phyloP scores from a whole-genome alignment of 2,113 vertebrate species.

The Hippolais icterina region DNA sequence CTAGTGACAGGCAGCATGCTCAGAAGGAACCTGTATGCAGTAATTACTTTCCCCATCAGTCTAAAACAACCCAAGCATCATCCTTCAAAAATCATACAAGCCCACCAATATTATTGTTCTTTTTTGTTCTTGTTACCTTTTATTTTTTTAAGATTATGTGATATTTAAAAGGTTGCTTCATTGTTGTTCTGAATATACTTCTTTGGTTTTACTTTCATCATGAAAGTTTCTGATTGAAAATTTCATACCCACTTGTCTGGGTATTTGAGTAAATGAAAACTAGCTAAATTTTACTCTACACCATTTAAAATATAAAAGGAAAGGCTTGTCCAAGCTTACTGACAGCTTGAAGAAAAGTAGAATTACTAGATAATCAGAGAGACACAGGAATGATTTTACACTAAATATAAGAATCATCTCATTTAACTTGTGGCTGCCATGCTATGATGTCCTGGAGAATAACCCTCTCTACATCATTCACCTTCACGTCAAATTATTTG shows the following conservation, averaged over 20 bases:
- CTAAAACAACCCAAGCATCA: neutral
- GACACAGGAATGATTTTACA: neutral
- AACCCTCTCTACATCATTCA: neutral
- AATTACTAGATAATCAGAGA: neutral
- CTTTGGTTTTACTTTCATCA: neutral
- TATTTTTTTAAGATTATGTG: neutral
- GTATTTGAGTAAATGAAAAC: neutral
- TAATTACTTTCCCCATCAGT: neutral
- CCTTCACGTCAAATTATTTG: neutral
- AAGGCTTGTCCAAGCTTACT: neutral
- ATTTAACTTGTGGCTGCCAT: neutral
- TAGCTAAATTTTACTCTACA: neutral
- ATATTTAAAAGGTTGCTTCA: neutral
- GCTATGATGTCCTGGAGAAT: neutral
- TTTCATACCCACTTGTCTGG: neutral
- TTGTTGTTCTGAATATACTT: neutral
- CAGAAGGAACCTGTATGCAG: neutral
- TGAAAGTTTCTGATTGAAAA: neutral
- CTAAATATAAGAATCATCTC: neutral
- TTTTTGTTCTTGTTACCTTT: neutral
- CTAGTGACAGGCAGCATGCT: neutral
- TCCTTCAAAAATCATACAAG: neutral
- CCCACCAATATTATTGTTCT: neutral
- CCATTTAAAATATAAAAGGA: neutral
- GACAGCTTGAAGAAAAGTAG: neutral